phyloP scores from a whole-genome alignment of 2,113 vertebrate species.

The Paraplagusia blochii region DNA sequence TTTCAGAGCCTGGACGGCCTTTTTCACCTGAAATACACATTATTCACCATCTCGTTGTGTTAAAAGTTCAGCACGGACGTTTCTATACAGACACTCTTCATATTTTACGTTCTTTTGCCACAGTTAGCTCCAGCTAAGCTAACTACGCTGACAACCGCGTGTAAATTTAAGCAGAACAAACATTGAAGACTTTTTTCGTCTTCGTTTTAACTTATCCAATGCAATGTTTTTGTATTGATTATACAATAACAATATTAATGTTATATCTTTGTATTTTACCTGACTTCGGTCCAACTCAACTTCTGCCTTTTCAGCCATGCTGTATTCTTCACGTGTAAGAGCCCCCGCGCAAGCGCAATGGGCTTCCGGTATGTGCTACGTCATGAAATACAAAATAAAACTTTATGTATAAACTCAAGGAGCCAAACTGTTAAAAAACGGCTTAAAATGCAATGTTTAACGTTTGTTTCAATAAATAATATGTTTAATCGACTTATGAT shows the following conservation, averaged over 20 bases:
- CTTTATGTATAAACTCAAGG: constrained; percentile 39
- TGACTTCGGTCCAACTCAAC: constrained; percentile 50
- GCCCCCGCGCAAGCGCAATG: constrained; percentile 45
- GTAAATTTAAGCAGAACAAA: too few species aligned
- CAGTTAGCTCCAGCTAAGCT: constrained; percentile 18
- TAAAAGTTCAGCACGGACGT: too few species aligned
- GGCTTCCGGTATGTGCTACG: rapidly evolving
- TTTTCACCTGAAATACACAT: constrained; percentile 77
- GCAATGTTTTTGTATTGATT: not conserved
- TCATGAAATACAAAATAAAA: constrained; percentile 12
- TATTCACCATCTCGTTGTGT: too few species aligned
- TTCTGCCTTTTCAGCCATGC: constrained; percentile 54
- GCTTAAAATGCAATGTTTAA: not conserved
- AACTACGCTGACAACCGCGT: not conserved
- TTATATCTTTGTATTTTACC: constrained; percentile 39
- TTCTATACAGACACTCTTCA: too few species aligned
- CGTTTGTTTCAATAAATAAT: too few species aligned
- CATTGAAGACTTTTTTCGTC: too few species aligned
- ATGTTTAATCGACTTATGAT: too few species aligned
- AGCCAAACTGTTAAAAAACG: not conserved
- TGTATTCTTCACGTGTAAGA: constrained; percentile 52
- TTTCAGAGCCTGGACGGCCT: constrained; percentile 80
- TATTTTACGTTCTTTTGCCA: too few species aligned
- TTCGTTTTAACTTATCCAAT: rapidly evolving
- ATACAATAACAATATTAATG: not conserved